Evolutionary conservation across 1,140 invertebrate genomes (phyloP).

Genomic region (Anastatus disparis): DNA sequence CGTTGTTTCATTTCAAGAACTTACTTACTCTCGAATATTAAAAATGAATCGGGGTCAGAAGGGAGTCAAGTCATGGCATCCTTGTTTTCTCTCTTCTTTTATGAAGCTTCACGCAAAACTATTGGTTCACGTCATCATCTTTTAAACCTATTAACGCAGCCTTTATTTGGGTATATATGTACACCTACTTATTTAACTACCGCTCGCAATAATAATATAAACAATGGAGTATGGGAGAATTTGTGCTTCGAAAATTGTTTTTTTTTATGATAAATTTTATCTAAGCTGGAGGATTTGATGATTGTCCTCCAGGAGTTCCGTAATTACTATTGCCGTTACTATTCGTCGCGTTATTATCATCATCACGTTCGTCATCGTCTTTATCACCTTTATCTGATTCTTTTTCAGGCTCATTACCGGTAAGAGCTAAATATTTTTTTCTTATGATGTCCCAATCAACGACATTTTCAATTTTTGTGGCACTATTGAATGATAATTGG

Average conservation of each 20-base stretch:
- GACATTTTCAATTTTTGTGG: conserved; percentile 84
- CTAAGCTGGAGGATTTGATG: conserved; percentile 14
- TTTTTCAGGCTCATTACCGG: conserved; percentile 76
- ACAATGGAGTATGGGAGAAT: no score
- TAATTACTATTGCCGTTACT: conserved; percentile 39
- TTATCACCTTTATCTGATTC: conserved; percentile 67
- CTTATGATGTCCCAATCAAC: conserved; percentile 91
- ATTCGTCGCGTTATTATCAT: conserved; percentile 53
- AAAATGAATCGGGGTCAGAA: background rate
- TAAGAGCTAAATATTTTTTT: conserved; percentile 85
- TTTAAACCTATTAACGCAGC: no score
- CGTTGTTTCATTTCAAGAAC: background rate
- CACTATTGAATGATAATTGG: conserved; percentile 80
- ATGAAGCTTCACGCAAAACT: no score
- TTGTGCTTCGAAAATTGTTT: no score
- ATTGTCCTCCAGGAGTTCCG: background rate
- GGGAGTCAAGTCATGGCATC: background rate
- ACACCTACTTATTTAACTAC: background rate
- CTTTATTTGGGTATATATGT: no score
- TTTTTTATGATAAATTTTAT: background rate
- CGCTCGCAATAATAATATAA: background rate
- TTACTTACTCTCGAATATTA: conserved; percentile 21
- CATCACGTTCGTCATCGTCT: conserved; percentile 64
- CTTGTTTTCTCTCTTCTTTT: background rate
- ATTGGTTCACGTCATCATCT: no score